Conservation (phyloP, 2,888 invertebrate species). For the Xestia sexstrigata region DNA sequence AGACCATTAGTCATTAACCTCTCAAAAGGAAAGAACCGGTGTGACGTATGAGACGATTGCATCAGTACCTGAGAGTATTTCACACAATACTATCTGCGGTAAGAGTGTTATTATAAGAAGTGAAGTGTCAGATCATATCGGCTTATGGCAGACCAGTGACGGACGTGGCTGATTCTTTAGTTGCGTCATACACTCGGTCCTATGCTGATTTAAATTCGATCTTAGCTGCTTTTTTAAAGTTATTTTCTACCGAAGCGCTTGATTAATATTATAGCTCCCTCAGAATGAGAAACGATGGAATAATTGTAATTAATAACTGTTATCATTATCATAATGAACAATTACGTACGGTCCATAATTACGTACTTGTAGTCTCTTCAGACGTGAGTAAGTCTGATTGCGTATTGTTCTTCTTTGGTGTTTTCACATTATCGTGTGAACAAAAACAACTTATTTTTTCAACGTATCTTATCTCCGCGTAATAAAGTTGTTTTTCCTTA, state of each 20-base stretch:
- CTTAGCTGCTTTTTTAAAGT: not conserved
- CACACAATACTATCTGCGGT: constrained; percentile 14
- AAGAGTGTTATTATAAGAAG: not conserved
- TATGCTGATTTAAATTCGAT: not conserved
- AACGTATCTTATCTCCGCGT: constrained; percentile 57
- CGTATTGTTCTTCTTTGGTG: constrained; percentile 7
- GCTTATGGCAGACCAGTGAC: not conserved
- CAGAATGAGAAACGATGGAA: constrained; percentile 4
- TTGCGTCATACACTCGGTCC: not conserved
- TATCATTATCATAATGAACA: constrained; percentile 31
- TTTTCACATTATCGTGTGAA: constrained; percentile 31
- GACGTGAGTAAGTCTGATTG: constrained; percentile 9
- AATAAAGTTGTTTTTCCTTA: constrained; percentile 60
- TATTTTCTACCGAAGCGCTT: not conserved
- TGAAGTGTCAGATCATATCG: constrained; percentile 11
- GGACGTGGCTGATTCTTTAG: not conserved
- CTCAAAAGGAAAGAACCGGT: constrained; percentile 28
- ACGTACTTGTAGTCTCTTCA: constrained; percentile 14
- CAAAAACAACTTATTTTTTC: constrained; percentile 55
- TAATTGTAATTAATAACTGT: constrained; percentile 17
- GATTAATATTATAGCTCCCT: not conserved
- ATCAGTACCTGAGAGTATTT: constrained; percentile 23
- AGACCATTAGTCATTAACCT: constrained; percentile 17
- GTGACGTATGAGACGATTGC: constrained; percentile 37
- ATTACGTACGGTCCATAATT: constrained; percentile 20